A percentile compares a stretch with the other conserved stretches of the same genome.
These are phyloP conservation scores for Macaca mulatta DNA, from an alignment of 2,113 vertebrate species.

Conservation along the genomic window DNA sequence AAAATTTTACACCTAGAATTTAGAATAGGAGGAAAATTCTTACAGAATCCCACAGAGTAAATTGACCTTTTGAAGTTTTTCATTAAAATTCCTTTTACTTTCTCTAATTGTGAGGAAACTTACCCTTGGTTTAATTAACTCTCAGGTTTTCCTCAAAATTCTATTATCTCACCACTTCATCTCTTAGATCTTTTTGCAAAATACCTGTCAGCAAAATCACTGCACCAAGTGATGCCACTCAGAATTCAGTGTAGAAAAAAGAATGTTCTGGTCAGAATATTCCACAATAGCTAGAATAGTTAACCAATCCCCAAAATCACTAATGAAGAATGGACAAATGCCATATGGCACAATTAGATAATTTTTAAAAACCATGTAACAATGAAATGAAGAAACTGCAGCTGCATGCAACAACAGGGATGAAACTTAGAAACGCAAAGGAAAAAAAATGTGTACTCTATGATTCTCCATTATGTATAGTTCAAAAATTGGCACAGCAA, in stretches of 20 bases:
- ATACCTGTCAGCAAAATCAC: not conserved
- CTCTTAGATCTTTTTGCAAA: not conserved
- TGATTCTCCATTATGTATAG: not conserved
- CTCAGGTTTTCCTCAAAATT: not conserved
- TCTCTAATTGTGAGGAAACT: not conserved
- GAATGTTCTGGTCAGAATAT: not conserved
- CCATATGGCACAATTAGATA: rapidly evolving
- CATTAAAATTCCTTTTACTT: not conserved
- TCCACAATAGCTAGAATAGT: not conserved
- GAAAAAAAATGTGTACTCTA: too few species aligned
- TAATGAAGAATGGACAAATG: not conserved
- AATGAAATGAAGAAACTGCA: not conserved
- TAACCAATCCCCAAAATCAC: not conserved
- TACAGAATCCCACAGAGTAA: not conserved
- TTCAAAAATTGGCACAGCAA: not conserved
- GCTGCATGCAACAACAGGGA: not conserved
- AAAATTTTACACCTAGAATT: not conserved
- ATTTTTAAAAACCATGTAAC: not conserved
- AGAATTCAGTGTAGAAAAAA: not conserved
- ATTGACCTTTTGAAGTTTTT: not conserved
- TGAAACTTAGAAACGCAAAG: not conserved
- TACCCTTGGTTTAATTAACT: not conserved
- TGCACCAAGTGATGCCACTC: not conserved
- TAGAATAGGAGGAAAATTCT: not conserved
- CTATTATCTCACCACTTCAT: not conserved